A percentile compares a stretch with the other conserved stretches of the same genome.
Conservation (phyloP, 2,888 invertebrate species). For the Macroteleia sp. region DNA sequence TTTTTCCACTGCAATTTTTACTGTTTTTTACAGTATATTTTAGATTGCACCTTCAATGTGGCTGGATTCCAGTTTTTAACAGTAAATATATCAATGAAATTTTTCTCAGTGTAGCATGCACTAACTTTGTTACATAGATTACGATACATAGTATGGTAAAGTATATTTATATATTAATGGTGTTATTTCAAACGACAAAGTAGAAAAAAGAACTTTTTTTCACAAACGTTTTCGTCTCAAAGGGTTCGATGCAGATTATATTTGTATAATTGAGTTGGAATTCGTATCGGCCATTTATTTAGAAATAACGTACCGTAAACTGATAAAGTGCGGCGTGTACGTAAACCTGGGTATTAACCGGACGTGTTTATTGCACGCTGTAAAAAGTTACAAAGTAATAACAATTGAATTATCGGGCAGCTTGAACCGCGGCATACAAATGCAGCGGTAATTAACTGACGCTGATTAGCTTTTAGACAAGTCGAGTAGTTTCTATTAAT, state of each 20-base stretch:
- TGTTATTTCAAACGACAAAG: no score
- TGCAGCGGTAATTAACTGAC: constrained; percentile 23
- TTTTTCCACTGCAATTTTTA: no score
- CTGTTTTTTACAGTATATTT: no score
- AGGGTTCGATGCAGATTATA: constrained; percentile 6
- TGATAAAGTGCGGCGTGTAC: constrained; percentile 25
- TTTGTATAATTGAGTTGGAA: constrained; percentile 35
- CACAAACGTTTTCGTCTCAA: no score
- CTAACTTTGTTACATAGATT: constrained; percentile 37
- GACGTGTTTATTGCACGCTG: constrained; percentile 32
- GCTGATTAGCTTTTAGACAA: constrained; percentile 32
- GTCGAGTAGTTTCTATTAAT: constrained; percentile 39
- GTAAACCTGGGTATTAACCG: constrained; percentile 15
- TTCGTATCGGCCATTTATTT: constrained; percentile 32
- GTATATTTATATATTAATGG: constrained; percentile 28
- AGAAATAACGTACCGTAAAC: constrained; percentile 26
- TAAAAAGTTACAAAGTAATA: constrained; percentile 35
- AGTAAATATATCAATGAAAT: no score
- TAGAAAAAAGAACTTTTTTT: no score
- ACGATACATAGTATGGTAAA: constrained; percentile 21
- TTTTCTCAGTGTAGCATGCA: no score
- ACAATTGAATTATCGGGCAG: constrained; percentile 36
- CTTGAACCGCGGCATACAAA: background rate
- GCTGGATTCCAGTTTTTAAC: no score
- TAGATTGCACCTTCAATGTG: no score